These are phyloP conservation scores for Merodon equestris DNA, from an alignment of 2,888 invertebrate genomes.

Conservation along the genomic window DNA sequence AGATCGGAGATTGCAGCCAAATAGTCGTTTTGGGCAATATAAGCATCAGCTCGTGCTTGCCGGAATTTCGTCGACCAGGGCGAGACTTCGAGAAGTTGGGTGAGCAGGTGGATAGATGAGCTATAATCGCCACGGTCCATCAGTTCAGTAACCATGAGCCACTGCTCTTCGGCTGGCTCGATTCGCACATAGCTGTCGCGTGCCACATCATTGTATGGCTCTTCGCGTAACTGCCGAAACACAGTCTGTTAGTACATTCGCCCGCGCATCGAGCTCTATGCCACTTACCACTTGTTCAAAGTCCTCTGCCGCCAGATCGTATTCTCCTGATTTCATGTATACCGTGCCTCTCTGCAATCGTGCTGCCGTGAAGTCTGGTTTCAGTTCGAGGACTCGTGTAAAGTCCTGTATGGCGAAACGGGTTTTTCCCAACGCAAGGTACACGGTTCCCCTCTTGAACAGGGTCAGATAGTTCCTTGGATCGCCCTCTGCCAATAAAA, in stretches of 20 bases:
- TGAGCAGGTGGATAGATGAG: slow-evolving; percentile 83
- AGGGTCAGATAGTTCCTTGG: slow-evolving; percentile 97
- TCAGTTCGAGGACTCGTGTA: slow-evolving; percentile 93
- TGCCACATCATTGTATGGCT: slow-evolving; percentile 89
- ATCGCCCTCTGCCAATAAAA: slow-evolving; percentile 88
- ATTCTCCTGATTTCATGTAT: slow-evolving; percentile 92
- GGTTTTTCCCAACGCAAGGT: slow-evolving; percentile 96
- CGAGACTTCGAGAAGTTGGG: slow-evolving; percentile 86
- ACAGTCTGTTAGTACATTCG: not conserved
- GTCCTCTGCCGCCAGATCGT: slow-evolving; percentile 89
- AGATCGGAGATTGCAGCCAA: slow-evolving; percentile 94
- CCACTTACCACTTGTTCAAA: slow-evolving; percentile 90
- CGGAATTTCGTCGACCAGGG: slow-evolving; percentile 93
- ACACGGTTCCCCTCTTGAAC: slow-evolving; percentile 97
- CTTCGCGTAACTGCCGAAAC: slow-evolving; percentile 81
- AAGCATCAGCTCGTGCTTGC: slow-evolving; percentile 91
- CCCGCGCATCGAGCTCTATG: not conserved
- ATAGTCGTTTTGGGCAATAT: slow-evolving; percentile 87
- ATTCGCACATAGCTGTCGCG: slow-evolving; percentile 84
- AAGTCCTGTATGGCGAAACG: slow-evolving; percentile 97
- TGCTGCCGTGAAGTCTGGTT: slow-evolving; percentile 96
- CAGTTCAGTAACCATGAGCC: slow-evolving; percentile 84
- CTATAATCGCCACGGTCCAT: slow-evolving; percentile 80
- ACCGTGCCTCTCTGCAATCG: slow-evolving; percentile 91
- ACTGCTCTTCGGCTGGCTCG: slow-evolving; percentile 82